Evolutionary conservation across 2,797 vertebrate species (phyloP).

Genomic region (Enteromius radiatus): DNA sequence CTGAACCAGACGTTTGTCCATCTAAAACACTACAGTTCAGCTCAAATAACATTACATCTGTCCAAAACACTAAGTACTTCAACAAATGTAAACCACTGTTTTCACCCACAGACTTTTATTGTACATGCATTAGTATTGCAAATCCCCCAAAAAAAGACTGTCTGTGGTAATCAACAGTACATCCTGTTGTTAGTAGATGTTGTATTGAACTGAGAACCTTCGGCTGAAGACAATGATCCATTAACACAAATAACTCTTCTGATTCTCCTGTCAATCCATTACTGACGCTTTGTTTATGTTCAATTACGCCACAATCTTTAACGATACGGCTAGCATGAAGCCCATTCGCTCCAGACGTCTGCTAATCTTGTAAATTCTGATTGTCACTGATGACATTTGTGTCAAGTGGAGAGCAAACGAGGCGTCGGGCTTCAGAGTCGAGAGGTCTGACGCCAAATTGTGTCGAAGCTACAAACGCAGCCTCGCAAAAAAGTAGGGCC

Average conservation of each 20-base stretch:
- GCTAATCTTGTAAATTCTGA: conserved; percentile 53
- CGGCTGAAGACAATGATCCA: conserved; percentile 5
- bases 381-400: conserved; percentile 64
- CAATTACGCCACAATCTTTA: background rate
- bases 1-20: background rate
- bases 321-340: background rate
- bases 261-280: conserved; percentile 30
- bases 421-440: conserved; percentile 45
- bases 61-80: background rate
- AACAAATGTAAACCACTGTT: background rate
- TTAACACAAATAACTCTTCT: conserved; percentile 5
- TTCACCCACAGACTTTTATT: too few relatives aligned
- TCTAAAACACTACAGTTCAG: background rate
- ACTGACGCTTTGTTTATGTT: conserved; percentile 10
- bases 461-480: conserved; percentile 53
- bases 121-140: background rate
- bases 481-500: conserved; percentile 39
- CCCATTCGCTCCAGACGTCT: conserved; percentile 22
- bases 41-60: background rate
- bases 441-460: conserved; percentile 50
- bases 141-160: background rate
- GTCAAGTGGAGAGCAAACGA: conserved; percentile 59
- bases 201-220: background rate
- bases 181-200: background rate
- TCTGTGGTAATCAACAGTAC: background rate